Evolutionary conservation across 2,888 invertebrate genomes (phyloP), one percentile per base, ranked within the genome.

Genomic region (Drosophila aldrichi): DNA sequence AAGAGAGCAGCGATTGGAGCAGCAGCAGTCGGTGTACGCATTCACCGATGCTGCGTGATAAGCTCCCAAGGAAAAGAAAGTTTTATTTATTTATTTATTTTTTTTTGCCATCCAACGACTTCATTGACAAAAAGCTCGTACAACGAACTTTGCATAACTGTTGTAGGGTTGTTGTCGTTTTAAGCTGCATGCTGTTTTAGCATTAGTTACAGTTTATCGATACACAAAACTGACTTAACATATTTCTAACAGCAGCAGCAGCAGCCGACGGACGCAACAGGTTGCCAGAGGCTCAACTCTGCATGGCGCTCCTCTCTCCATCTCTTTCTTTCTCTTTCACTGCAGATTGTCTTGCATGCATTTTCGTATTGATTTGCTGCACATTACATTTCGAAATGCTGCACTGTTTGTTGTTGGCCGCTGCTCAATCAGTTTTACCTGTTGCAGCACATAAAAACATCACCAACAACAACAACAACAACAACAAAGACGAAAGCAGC

Each of bases 201-300:
- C 87, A 83, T 83, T 81, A 88, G 89, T 88, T 86, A 88, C 87
- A 83, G 70, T 83, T 86, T 88, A 86, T 72, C 89, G 78, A 83
- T 83, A 83, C 73, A 79, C 79, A 58, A 84, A 70, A 79, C 81
- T 79, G 79, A 88, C 79, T 84, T 88, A 82, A 84, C 89, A 84
- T 79, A 90, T 89, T 88, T 89, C 78, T 80, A 70, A 73, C 77
- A 84, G 79, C 71, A 67, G 32, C 44, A 34, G 40, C 60, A 22
- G 56, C 40, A n/a, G n/a, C n/a, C n/a, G n/a, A n/a, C n/a, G 81
- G 56, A 68, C 60, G 87, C 81, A 89, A 84, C 83, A 84, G 88
- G 90, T 89, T 89, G 82, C 62, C 20, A 38, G 64, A 54, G 64
- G 52, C 65, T 49, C 40, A 48, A 29, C 61, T 63, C 49, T 49